A percentile compares a stretch with the other conserved stretches of the same genome.
phyloP scores from a whole-genome alignment of 2,113 vertebrate species.

The Gobio gobio region DNA sequence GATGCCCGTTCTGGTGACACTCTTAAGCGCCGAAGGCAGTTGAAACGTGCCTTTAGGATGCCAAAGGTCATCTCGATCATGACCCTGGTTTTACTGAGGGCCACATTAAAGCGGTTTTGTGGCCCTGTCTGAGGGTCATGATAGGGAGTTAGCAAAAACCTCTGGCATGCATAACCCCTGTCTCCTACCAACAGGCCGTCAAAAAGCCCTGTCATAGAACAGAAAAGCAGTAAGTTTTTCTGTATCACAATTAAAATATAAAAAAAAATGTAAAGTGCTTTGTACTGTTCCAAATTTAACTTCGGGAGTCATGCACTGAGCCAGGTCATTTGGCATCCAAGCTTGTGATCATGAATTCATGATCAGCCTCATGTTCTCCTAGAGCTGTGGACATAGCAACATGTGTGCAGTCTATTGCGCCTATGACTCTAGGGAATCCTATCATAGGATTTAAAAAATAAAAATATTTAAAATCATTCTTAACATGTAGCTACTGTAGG shows the following conservation, averaged over 20 bases:
- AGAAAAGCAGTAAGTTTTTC: not conserved
- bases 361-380: not conserved
- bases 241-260: not conserved
- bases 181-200: not conserved
- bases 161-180: too few relatives aligned
- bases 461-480: too few relatives aligned
- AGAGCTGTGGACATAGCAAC: not conserved
- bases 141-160: too few relatives aligned
- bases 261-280: not conserved
- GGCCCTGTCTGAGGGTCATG: too few relatives aligned
- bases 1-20: too few relatives aligned
- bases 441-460: not conserved
- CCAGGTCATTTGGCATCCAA: not conserved
- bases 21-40: too few relatives aligned
- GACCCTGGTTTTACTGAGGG: too few relatives aligned
- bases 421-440: not conserved
- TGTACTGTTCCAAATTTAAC: not conserved
- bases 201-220: not conserved
- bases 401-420: not conserved
- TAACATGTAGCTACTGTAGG: too few relatives aligned
- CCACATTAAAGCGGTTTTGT: not conserved
- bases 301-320: not conserved
- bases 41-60: too few relatives aligned
- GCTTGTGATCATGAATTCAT: constrained; percentile 1
- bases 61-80: too few relatives aligned